Base-by-base conservation (phyloP, 1,140 invertebrate genomes). In the Diuraphis noxia region DNA sequence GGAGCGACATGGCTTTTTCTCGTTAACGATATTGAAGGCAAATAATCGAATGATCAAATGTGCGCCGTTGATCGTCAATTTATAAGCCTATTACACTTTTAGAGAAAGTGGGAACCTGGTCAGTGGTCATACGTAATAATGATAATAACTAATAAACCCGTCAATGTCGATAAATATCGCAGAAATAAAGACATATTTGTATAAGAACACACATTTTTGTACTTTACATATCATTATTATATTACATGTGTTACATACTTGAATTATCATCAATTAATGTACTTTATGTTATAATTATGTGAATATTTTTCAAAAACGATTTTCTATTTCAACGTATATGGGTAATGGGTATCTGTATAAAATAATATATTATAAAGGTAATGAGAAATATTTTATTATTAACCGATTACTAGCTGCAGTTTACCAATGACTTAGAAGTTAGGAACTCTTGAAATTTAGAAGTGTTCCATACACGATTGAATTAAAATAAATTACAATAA, bases 101-200 rank as follows among this genome's bases (percentile, higher is more conserved):
- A 79, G 88, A 72, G 88, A 89, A 90, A 90, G 88, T 90, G 41
- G 72, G 88, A 90, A 90, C 79, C 63, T 43, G 40, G 40, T 25
- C 79, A 30, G 23, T 77, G 72, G 34, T 23, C 38, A 72, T 77
- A 88, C 79, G 36, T 79, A 79, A 77, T 77, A 77, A 79, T 79
- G 17, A 36, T 79, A 7, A 36, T 77, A 82, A 46, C 82, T 41
- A 41, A 10, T 86, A 49, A 34, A 49, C 46, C 46, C 10, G 10
- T 86, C 46, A 36, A 86, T 41, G 85, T n/a, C 82, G 46, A 41
- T 82, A 17, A n/a, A n/a, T n/a, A 72, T 13, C 1, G 23, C 56
- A 72, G 5, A 72, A n/a, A 72, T 72, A 0, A 1, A n/a, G 56
- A 17, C 30, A n/a, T 72, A 72, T 17, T 72, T 72, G 6, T 72